Evolutionary conservation across 2,113 vertebrate species (phyloP).

Genomic region (Myiagra hebetior): DNA sequence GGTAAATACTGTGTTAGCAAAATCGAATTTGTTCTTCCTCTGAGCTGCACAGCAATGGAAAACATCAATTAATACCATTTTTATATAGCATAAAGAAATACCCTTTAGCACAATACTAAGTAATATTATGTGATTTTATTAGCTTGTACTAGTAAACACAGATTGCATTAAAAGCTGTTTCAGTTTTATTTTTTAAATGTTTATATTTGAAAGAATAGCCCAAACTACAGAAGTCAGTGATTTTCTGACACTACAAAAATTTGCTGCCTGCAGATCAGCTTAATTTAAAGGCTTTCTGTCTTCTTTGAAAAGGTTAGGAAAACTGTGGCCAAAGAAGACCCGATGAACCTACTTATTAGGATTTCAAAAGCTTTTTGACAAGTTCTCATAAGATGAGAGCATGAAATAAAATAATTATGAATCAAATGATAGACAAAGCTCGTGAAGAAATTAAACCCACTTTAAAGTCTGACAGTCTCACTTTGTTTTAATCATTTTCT

Average conservation of each 20-base stretch:
- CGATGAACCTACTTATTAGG: slow-evolving; percentile 47
- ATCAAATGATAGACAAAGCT: slow-evolving; percentile 39
- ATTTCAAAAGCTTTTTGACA: slow-evolving; percentile 65
- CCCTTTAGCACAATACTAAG: slow-evolving; percentile 69
- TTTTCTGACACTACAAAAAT: slow-evolving; percentile 66
- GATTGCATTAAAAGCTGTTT: slow-evolving; percentile 75
- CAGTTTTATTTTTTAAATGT: slow-evolving; percentile 66
- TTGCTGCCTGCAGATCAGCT: slow-evolving; percentile 65
- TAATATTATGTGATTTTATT: slow-evolving; percentile 73
- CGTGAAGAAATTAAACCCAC: slow-evolving; percentile 36
- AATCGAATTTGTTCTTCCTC: not conserved
- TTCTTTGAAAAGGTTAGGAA: slow-evolving; percentile 65
- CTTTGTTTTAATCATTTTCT: slow-evolving; percentile 35
- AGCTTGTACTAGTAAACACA: slow-evolving; percentile 72
- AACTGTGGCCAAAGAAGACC: slow-evolving; percentile 62
- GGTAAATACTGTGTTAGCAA: not conserved
- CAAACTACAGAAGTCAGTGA: slow-evolving; percentile 49
- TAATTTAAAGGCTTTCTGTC: slow-evolving; percentile 69
- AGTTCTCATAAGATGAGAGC: slow-evolving; percentile 11
- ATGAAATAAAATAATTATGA: slow-evolving; percentile 47
- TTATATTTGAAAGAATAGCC: slow-evolving; percentile 61
- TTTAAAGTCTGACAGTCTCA: slow-evolving; percentile 31
- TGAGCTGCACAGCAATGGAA: slow-evolving; percentile 46
- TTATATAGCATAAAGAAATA: slow-evolving; percentile 61
- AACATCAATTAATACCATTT: slow-evolving; percentile 32